Base-by-base conservation (phyloP, 2,888 invertebrate genomes). In the Lasioglossum pauxillum region DNA sequence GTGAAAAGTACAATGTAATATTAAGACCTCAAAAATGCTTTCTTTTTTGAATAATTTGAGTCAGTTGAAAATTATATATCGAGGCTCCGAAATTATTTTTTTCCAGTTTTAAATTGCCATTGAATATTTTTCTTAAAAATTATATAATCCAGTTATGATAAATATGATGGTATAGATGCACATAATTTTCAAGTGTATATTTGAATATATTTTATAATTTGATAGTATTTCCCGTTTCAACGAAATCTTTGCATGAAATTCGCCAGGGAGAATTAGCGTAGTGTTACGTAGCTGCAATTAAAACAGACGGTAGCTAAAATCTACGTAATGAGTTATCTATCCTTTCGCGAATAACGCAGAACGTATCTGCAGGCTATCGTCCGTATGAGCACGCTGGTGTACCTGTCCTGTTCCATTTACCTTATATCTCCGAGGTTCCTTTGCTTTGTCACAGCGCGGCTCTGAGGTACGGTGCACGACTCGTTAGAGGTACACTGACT, bases 281-380 rank as follows among this genome's bases (percentile, higher is more conserved):
- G 14, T 7, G 64, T 64, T 31, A 64, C 31, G 31, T 46, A 27
- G 31, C 12, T 53, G 49, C 35, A 74, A 49, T 49, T 46, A 74
- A 35, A 27, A 12, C 74, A 12, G 35, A 19, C 12, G 8, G 5
- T 27, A 74, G 31, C 31, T 35, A 35, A 74, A 74, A 31, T 35
- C 49, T 53, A 35, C 31, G 35, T 74, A 53, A 74, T 74, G 49
- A 74, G 46, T 49, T 74, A 49, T 53, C 74, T 31, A 74, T 41
- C 76, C 57, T 60, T 60, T 41, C 76, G 60, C 27, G 76, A 57
- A 60, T 41, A 35, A 78, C 64, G 49, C 23, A n/a, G 31, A 49
- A 74, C 19, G 53, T 74, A 74, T 74, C 74, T 49, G 74, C 74
- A 14, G 74, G 74, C 74, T 53, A 74, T 49, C 31, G 14, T 49